These are phyloP conservation scores for Rhyacophila brunnea DNA, from an alignment of 1,140 invertebrate genomes.

Conservation along the genomic window DNA sequence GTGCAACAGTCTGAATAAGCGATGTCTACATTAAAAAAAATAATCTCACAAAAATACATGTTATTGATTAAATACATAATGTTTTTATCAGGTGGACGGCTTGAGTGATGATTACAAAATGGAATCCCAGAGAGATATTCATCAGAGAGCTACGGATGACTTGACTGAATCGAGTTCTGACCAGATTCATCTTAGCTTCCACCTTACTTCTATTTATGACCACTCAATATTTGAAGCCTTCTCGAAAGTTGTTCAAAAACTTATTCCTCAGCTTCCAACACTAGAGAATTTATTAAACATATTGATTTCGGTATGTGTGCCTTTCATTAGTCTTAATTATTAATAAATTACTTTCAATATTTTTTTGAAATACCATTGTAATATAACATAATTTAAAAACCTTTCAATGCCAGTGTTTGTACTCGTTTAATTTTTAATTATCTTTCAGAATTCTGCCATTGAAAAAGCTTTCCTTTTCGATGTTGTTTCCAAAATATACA, in stretches of 20 bases:
- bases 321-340: too few species aligned
- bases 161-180: slow-evolving; percentile 83
- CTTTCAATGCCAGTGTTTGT: too few species aligned
- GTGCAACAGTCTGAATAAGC: too few species aligned
- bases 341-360: too few species aligned
- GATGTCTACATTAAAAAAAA: too few species aligned
- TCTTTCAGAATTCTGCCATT: slow-evolving; percentile 90
- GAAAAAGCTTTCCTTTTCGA: slow-evolving; percentile 99
- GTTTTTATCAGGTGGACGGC: slow-evolving; percentile 74
- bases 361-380: too few species aligned
- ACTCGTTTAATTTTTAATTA: too few species aligned
- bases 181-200: slow-evolving; percentile 90
- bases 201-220: slow-evolving; percentile 98
- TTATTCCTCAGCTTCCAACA: slow-evolving; percentile 95
- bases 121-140: slow-evolving; percentile 97
- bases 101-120: slow-evolving; percentile 99
- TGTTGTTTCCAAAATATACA: slow-evolving; percentile 98
- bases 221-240: slow-evolving; percentile 99
- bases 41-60: too few species aligned
- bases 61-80: not conserved
- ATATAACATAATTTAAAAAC: too few species aligned
- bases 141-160: slow-evolving; percentile 94
- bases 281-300: slow-evolving; percentile 99
- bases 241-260: slow-evolving; percentile 98
- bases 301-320: slow-evolving; percentile 94